Conservation (phyloP, 2,113 vertebrate genomes). For the Tragelaphus strepsiceros region DNA sequence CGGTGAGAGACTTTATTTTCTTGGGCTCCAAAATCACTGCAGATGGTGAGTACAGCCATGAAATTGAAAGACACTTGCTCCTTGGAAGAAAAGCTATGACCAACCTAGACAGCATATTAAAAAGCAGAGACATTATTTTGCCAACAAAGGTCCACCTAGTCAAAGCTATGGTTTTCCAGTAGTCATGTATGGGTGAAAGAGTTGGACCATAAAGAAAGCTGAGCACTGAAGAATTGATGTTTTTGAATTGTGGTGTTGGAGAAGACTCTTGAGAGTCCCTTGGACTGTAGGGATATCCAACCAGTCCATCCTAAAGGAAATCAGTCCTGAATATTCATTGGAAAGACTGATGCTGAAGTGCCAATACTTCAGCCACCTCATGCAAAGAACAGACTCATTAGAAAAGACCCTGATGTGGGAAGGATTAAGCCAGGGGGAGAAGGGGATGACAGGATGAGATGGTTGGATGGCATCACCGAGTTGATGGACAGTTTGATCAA, state of each 20-base stretch:
- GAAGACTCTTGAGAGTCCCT: not conserved
- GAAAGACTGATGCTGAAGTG: not conserved
- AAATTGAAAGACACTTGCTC: not conserved
- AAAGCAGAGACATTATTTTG: not conserved
- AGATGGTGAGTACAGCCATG: not conserved
- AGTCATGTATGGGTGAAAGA: not conserved
- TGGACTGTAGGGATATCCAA: not conserved
- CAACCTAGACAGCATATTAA: not conserved
- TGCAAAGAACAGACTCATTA: not conserved
- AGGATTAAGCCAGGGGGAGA: not conserved
- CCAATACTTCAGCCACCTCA: not conserved
- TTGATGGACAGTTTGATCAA: not conserved
- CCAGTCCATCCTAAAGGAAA: not conserved
- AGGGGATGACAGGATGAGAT: not conserved
- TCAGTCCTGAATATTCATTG: not conserved
- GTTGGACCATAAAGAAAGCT: not conserved
- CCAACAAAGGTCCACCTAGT: not conserved
- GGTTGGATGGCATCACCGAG: not conserved
- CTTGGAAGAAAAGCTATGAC: not conserved
- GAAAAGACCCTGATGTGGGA: not conserved
- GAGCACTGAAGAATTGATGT: not conserved
- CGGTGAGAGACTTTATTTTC: not conserved
- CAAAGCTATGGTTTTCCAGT: not conserved
- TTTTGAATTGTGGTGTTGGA: not conserved
- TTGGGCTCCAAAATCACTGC: not conserved